These are phyloP conservation scores for Pan troglodytes DNA, from an alignment of 2,113 vertebrate species.

Conservation along the genomic window NHGRI_mPanTro3-v2.1_pri NC_072404.2:129030001-129030500, in stretches of 20 bases:
- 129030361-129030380: background rate
- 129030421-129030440: background rate
- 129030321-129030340: background rate
- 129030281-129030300: background rate
- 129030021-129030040: no score
- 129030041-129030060: no score
- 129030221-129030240: background rate
- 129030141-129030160: background rate
- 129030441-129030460: background rate
- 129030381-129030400: background rate
- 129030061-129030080: no score
- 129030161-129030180: background rate
- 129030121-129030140: background rate
- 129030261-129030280: background rate
- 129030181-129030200: background rate
- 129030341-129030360: background rate
- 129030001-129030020: no score
- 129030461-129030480: background rate
- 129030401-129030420: conserved; percentile 12
- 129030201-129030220: background rate
- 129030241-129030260: background rate
- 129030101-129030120: background rate
- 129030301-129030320: background rate
- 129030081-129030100: background rate
- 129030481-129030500: background rate